These are phyloP conservation scores for Montipora sp. DNA, from an alignment of 64 coral and sea anemone species.

Conservation along the genomic window DNA sequence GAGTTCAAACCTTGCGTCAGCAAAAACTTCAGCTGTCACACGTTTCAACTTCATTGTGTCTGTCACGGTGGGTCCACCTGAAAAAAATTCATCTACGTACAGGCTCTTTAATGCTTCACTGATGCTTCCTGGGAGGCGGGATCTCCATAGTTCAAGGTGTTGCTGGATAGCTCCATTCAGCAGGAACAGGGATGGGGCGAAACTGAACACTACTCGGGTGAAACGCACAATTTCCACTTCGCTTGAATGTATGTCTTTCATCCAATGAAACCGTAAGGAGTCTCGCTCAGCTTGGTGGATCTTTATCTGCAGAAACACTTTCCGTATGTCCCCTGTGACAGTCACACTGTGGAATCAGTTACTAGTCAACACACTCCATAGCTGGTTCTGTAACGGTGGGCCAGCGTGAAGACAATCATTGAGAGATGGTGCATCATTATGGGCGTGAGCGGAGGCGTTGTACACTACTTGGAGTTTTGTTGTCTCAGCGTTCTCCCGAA, in stretches of 20 bases:
- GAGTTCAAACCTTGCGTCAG: neutral
- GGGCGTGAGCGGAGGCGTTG: neutral
- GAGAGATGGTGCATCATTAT: conserved; percentile 11
- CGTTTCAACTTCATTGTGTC: conserved; percentile 38
- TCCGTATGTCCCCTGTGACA: conserved; percentile 10
- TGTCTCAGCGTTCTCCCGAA: conserved; percentile 42
- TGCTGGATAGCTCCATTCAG: no score
- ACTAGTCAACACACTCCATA: neutral
- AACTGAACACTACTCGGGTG: conserved; percentile 2
- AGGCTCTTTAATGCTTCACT: conserved; percentile 36
- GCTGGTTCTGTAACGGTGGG: neutral
- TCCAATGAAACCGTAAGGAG: conserved; percentile 18
- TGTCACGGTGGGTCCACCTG: conserved; percentile 18
- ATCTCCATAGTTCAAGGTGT: no score
- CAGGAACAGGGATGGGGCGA: neutral
- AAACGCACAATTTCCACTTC: neutral
- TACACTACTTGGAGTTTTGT: conserved; percentile 48
- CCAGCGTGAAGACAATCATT: conserved; percentile 18
- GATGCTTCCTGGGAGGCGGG: neutral
- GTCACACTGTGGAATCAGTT: neutral
- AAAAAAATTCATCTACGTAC: conserved; percentile 31
- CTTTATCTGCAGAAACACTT: neutral
- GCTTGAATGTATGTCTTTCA: neutral
- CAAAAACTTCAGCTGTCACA: neutral
- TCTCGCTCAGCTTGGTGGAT: neutral